These are phyloP conservation scores for Entomobrya proxima DNA, from an alignment of 2,888 invertebrate genomes.

Conservation along the genomic window DNA sequence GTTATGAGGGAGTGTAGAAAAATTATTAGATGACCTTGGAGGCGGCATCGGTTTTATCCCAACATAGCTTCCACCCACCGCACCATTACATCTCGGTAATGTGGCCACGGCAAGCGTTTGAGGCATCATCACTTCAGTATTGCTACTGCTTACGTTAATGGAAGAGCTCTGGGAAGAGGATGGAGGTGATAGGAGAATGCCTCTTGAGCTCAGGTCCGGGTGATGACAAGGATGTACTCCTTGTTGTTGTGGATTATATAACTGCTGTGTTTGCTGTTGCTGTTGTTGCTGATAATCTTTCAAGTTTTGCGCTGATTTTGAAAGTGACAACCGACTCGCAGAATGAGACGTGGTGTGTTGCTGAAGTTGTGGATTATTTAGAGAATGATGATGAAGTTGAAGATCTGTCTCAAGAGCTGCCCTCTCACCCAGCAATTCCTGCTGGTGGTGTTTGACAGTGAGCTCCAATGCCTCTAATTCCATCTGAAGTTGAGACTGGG, in stretches of 20 bases:
- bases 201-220: slow-evolving; percentile 62
- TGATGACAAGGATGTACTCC: slow-evolving; percentile 61
- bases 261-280: slow-evolving; percentile 37
- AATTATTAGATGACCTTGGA: slow-evolving; percentile 72
- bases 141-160: slow-evolving; percentile 60
- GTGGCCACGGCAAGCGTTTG: slow-evolving; percentile 72
- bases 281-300: slow-evolving; percentile 59
- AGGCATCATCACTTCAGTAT: slow-evolving; percentile 60
- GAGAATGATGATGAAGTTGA: slow-evolving; percentile 62
- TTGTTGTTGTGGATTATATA: slow-evolving; percentile 49
- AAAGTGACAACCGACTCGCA: slow-evolving; percentile 60
- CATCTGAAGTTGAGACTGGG: slow-evolving; percentile 63
- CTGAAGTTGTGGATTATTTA: slow-evolving; percentile 59
- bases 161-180: slow-evolving; percentile 64
- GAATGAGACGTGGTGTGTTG: slow-evolving; percentile 51
- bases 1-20: slow-evolving; percentile 73
- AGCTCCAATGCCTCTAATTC: slow-evolving; percentile 68
- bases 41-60: slow-evolving; percentile 74
- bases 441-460: slow-evolving; percentile 67
- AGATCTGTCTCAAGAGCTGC: slow-evolving; percentile 62
- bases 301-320: slow-evolving; percentile 63
- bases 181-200: slow-evolving; percentile 73
- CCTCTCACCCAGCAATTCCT: slow-evolving; percentile 63
- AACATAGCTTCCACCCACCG: slow-evolving; percentile 56
- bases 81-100: slow-evolving; percentile 73